Base-by-base conservation (phyloP, 2,113 vertebrate species). In the Antennarius striatus region DNA sequence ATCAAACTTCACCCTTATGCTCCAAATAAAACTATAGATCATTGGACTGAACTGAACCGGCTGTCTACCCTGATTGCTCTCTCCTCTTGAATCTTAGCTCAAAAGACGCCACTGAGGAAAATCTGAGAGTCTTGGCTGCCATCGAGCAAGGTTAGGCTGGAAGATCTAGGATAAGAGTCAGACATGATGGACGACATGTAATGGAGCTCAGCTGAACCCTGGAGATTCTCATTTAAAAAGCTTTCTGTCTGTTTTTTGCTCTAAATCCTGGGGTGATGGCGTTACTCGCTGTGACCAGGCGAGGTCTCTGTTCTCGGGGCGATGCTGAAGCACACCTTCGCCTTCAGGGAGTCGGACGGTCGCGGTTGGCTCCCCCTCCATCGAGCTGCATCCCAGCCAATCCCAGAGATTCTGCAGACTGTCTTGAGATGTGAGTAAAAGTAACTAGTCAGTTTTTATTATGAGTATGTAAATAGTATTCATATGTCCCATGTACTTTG, bases 331-430 rank as follows among this genome's bases (percentile, higher is more conserved):
- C 84, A 80, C 55, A 85, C 86, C 29, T 89, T 78, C 17, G 90
- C 93, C 49, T 90, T 96, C 83, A 90, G 90, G 73, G 91, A 96
- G 89, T 80, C 83, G 49, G 92, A 95, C 87, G 86, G 91, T 39
- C 90, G 66, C 39, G 92, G 93, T 0, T 94, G 93, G 93, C 92
- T 95, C 63, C 94, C 93, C 4, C 46, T 96, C 46, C 94, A 95
- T 7, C 75, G 93, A 57, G 92, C 93, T 47, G 93, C 90, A 10
- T 74, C 87, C 29, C 81, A 87, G 70, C 91, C 93, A 6, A 45
- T 92, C 78, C 83, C 65, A 29, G 92, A 94, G 86, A 90, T 95
- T 68, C 90, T 93, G 85, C 92, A 95, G 81, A 86, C 92, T 0
- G 75, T 95, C 61, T 77, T 95, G 78, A 91, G 89, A 73, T 86